Evolutionary conservation across 2,113 vertebrate species (phyloP).

Genomic region (Scomber japonicus): DNA sequence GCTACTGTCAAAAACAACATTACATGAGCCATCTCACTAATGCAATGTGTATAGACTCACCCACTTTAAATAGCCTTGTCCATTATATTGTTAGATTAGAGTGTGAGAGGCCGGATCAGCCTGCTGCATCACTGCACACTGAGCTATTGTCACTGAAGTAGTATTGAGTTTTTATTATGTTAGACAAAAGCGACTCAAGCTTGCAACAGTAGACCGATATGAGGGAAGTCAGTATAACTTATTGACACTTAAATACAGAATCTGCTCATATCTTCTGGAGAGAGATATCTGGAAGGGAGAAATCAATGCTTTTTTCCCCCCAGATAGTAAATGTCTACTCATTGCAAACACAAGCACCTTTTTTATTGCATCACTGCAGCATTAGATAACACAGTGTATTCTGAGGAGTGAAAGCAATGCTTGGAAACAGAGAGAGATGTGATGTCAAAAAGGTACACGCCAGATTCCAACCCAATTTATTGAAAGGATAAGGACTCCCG

Average conservation of each 20-base stretch:
- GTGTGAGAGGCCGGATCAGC: conserved; percentile 18
- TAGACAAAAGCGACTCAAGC: not conserved
- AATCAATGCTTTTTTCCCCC: not conserved
- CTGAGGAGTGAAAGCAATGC: conserved; percentile 6
- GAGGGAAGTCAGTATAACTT: not conserved
- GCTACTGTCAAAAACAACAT: conserved; percentile 39
- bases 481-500: not conserved
- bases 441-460: not conserved
- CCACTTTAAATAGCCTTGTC: conserved; percentile 44
- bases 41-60: conserved; percentile 28
- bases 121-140: conserved; percentile 16
- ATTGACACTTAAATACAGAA: conserved; percentile 8
- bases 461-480: conserved; percentile 35
- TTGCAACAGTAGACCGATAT: not conserved
- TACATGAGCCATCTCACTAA: conserved; percentile 30
- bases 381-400: conserved; percentile 28
- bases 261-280: not conserved
- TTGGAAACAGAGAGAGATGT: not conserved
- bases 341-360: not conserved
- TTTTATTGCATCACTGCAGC: not conserved
- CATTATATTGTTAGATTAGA: conserved; percentile 45
- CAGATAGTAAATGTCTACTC: conserved; percentile 9
- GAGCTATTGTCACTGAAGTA: conserved; percentile 13
- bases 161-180: conserved; percentile 23
- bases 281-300: not conserved